Evolutionary conservation across 2,888 invertebrate species (phyloP).

Genomic region (Mythimna ferrago): DNA sequence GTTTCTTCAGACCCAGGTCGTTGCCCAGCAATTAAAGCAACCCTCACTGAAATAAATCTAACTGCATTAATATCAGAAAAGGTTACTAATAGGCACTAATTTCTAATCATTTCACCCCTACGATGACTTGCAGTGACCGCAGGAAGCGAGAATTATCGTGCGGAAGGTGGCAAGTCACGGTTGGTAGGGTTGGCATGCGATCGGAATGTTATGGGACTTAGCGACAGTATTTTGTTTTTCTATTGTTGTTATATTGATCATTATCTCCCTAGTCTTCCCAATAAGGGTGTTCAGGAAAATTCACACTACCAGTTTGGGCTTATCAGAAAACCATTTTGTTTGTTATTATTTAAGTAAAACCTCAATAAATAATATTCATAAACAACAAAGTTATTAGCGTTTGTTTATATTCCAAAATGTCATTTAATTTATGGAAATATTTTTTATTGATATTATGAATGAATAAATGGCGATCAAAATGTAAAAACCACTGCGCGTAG

Average conservation of each 20-base stretch:
- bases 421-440: no score
- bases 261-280: no score
- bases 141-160: conserved; percentile 73
- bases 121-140: conserved; percentile 78
- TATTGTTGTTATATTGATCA: background rate
- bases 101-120: conserved; percentile 68
- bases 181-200: conserved; percentile 25
- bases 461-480: no score
- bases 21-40: conserved; percentile 80
- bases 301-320: no score
- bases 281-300: no score
- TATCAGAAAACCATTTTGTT: no score
- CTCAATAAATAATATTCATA: no score
- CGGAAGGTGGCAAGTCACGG: conserved; percentile 73
- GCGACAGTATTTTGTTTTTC: background rate
- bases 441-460: no score
- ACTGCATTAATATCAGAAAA: conserved; percentile 70
- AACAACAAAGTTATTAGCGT: no score
- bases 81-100: conserved; percentile 76
- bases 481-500: no score
- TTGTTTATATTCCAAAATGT: no score
- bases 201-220: background rate
- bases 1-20: conserved; percentile 18
- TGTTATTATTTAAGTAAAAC: no score
- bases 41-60: conserved; percentile 61